phyloP scores from a whole-genome alignment of 2,888 invertebrate species.

The Hirtodrosophila alboralis region DNA sequence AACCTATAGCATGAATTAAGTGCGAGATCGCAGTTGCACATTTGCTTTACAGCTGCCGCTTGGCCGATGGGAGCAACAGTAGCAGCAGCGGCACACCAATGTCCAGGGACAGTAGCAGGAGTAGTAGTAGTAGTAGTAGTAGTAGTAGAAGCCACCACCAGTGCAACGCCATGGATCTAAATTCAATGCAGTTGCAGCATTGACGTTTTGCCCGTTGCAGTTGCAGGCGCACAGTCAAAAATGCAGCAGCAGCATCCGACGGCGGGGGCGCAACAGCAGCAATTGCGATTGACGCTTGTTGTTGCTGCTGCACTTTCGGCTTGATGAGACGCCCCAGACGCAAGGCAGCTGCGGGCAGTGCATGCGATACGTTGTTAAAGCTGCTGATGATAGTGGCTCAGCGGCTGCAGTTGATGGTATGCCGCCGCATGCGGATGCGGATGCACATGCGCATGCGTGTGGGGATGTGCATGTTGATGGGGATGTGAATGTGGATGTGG shows the following conservation, averaged over 20 bases:
- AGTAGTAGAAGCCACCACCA: slow-evolving; percentile 9
- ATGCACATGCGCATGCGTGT: slow-evolving; percentile 39
- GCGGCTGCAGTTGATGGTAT: slow-evolving; percentile 59
- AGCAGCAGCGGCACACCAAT: slow-evolving; percentile 20
- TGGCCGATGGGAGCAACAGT: not conserved
- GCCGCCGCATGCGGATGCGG: slow-evolving; percentile 41
- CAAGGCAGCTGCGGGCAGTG: slow-evolving; percentile 33
- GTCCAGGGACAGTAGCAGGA: slow-evolving; percentile 9
- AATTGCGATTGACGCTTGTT: not conserved
- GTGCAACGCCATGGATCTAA: not conserved
- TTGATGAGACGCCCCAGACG: slow-evolving; percentile 36
- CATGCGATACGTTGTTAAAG: slow-evolving; percentile 71
- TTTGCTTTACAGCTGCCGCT: slow-evolving; percentile 8
- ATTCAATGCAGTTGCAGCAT: slow-evolving; percentile 6
- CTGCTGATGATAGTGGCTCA: slow-evolving; percentile 74
- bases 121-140: slow-evolving; percentile 10
- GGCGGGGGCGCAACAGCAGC: slow-evolving; percentile 4
- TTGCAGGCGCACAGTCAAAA: slow-evolving; percentile 18
- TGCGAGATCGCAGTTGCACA: slow-evolving; percentile 45
- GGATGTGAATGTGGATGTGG: slow-evolving; percentile 30
- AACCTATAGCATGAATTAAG: slow-evolving; percentile 55
- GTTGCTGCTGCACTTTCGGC: slow-evolving; percentile 1
- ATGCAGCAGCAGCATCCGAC: slow-evolving; percentile 3
- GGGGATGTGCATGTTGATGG: slow-evolving; percentile 40
- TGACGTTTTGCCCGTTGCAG: not conserved